Evolutionary conservation across 2,888 invertebrate genomes (phyloP).

Genomic region (Xylocampa areola): DNA sequence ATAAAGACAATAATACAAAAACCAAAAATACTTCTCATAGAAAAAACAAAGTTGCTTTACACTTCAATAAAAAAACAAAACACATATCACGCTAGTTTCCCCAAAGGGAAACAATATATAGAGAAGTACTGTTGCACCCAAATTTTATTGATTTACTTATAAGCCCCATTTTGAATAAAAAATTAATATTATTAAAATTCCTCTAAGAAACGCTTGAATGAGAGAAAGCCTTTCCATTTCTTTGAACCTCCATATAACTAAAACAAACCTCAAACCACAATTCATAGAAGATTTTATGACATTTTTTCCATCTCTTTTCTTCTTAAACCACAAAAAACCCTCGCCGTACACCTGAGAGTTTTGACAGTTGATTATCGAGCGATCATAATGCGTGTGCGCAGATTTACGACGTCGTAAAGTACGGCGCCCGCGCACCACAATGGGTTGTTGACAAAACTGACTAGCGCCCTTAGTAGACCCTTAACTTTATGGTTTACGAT

Average conservation of each 20-base stretch:
- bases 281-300: conserved; percentile 47
- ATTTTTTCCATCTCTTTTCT: conserved; percentile 46
- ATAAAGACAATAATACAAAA: too few species aligned
- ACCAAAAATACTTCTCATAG: too few species aligned
- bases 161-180: too few species aligned
- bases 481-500: conserved; percentile 43
- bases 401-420: conserved; percentile 83
- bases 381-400: conserved; percentile 73
- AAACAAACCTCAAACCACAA: conserved; percentile 13
- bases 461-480: conserved; percentile 58
- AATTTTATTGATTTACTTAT: too few species aligned
- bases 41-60: too few species aligned
- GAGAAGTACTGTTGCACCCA: too few species aligned
- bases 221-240: background rate
- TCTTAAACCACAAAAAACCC: conserved; percentile 43
- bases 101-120: too few species aligned
- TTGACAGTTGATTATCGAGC: conserved; percentile 77
- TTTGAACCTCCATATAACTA: background rate
- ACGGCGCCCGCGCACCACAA: conserved; percentile 74
- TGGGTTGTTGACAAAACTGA: conserved; percentile 67
- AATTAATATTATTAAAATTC: background rate
- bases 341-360: conserved; percentile 67
- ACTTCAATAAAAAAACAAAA: background rate
- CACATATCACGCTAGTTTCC: too few species aligned
- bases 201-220: background rate